Conservation (phyloP, 2,113 vertebrate species). For the Oreocharis arfaki region DNA sequence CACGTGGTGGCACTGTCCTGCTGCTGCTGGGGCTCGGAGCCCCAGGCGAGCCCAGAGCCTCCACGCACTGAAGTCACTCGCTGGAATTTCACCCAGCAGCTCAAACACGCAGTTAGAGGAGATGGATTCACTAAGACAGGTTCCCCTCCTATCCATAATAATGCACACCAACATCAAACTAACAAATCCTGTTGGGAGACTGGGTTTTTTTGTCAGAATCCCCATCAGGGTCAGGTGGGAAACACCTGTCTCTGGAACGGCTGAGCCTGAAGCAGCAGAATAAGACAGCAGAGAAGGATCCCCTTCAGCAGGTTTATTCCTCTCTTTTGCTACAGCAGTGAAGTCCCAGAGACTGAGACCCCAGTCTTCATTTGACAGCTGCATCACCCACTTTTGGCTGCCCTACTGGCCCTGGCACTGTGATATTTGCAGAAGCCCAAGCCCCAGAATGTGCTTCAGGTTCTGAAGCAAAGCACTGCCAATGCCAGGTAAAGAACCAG, state of each 20-base stretch:
- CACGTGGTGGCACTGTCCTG: conserved; percentile 24
- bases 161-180: not conserved
- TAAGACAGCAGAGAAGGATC: not conserved
- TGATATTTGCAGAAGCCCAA: not conserved
- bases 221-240: not conserved
- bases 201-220: rapidly evolving
- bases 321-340: not conserved
- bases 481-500: not conserved
- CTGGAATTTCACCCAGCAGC: not conserved
- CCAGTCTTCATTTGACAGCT: not conserved
- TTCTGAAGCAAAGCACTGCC: not conserved
- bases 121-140: not conserved
- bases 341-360: not conserved
- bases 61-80: rapidly evolving
- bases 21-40: not conserved
- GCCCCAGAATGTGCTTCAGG: rapidly evolving
- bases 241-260: rapidly evolving
- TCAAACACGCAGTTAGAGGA: not conserved
- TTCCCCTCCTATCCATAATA: not conserved
- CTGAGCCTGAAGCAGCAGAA: not conserved
- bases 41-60: not conserved
- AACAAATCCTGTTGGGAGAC: not conserved
- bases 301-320: not conserved
- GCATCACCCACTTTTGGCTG: not conserved
- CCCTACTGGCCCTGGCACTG: not conserved